Percentiles rank a stretch among this genome's conserved stretches.
phyloP scores from a whole-genome alignment of 1,140 invertebrate species.

The Sycobia sp. region DNA sequence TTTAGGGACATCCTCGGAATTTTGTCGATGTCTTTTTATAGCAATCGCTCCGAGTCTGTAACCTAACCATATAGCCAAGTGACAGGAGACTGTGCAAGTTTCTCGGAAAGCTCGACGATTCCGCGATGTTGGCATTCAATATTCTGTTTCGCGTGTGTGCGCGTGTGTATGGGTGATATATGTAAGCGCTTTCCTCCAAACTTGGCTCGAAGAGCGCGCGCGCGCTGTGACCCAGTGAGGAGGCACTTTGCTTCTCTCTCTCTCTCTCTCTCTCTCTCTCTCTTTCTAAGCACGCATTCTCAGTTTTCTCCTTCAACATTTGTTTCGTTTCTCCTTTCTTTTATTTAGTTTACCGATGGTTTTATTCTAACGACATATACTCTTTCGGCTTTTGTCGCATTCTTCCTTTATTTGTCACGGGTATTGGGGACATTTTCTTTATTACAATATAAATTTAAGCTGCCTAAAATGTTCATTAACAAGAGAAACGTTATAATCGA shows the following conservation, averaged over 20 bases:
- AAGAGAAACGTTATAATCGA: too few species aligned
- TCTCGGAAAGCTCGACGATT: neutral
- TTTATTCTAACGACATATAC: too few species aligned
- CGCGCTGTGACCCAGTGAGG: conserved; percentile 22
- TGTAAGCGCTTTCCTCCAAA: too few species aligned
- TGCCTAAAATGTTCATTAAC: too few species aligned
- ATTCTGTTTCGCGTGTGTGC: neutral
- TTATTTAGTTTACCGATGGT: too few species aligned
- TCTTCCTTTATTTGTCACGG: too few species aligned
- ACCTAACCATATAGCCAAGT: too few species aligned
- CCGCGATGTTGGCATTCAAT: neutral
- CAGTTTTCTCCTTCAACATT: neutral
- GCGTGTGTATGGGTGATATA: too few species aligned
- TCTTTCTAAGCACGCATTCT: neutral
- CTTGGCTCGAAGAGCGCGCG: conserved; percentile 23
- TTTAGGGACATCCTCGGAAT: too few species aligned
- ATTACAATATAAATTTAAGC: too few species aligned
- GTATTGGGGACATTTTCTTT: too few species aligned
- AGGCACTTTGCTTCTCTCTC: neutral
- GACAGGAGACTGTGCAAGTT: neutral
- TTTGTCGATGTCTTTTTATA: neutral
- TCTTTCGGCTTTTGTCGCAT: too few species aligned
- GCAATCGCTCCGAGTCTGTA: neutral
- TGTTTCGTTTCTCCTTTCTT: neutral
- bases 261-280: neutral